These are phyloP conservation scores for Drosophila tanythrix DNA, from an alignment of 2,888 invertebrate species.

Conservation along the genomic window DNA sequence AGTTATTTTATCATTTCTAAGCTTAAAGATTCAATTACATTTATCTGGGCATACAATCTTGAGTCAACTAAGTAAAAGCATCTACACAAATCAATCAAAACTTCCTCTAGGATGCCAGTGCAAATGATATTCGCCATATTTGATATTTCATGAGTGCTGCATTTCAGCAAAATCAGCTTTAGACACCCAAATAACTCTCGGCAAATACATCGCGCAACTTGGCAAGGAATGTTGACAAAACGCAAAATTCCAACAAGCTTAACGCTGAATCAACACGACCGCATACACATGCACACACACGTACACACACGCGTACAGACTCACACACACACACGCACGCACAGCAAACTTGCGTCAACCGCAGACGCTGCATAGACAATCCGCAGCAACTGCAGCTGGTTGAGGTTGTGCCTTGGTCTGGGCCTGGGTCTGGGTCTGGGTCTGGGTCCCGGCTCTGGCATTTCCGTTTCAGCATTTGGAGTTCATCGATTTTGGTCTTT, in stretches of 20 bases:
- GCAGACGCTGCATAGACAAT: conserved; percentile 73
- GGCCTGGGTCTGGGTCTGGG: conserved; percentile 13
- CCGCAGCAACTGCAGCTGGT: conserved; percentile 45
- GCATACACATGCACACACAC: conserved; percentile 26
- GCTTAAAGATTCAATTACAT: conserved; percentile 29
- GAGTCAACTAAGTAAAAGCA: conserved; percentile 29
- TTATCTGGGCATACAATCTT: conserved; percentile 18
- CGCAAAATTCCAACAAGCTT: conserved; percentile 78
- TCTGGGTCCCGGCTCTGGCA: conserved; percentile 15
- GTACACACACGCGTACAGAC: not conserved
- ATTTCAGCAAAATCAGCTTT: conserved; percentile 57
- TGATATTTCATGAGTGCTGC: conserved; percentile 40
- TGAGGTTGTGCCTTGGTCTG: conserved; percentile 28
- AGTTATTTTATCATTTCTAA: conserved; percentile 25
- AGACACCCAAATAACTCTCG: conserved; percentile 55
- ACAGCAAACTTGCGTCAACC: conserved; percentile 67
- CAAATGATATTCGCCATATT: conserved; percentile 19
- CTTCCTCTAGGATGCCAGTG: conserved; percentile 16
- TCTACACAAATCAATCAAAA: conserved; percentile 55
- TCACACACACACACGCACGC: conserved; percentile 11
- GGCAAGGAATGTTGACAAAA: conserved; percentile 76
- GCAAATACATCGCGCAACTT: conserved; percentile 66
- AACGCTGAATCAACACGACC: conserved; percentile 71
- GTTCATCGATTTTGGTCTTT: conserved; percentile 77
- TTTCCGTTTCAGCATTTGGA: conserved; percentile 67